Evolutionary conservation across 2,797 vertebrate genomes (phyloP), one percentile per base, ranked within the genome.

Genomic region (Limosa lapponica): DNA sequence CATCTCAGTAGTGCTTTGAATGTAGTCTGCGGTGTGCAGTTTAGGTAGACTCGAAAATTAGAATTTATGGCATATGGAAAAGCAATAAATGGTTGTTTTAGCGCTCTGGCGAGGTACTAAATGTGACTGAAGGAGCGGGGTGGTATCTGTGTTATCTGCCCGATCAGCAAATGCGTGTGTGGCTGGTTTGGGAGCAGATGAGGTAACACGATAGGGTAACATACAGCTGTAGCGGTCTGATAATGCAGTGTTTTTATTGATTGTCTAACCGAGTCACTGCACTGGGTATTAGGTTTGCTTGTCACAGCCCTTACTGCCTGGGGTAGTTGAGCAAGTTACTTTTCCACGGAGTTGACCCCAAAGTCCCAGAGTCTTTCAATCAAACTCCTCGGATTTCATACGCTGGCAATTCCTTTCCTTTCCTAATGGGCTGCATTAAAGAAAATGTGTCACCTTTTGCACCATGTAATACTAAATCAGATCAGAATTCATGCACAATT

Each of bases 401-500:
- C 78, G 64, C 61, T 85, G 89, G 89, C 88, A 89, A 83, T 97
- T 95, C 84, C 92, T 95, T 97, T 95, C 93, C 72, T 95, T 96
- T 97, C 97, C 90, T 96, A 97, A 96, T 96, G 94, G 96, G 34
- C 55, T 96, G 44, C 97, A 97, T 98, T 98, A 98, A 95, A 97
- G 96, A 97, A 97, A 98, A 97, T 91, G 91, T 97, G 97, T 98
- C 98, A 98, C 97, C 97, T 98, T 97, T 98, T 98, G 97, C 96
- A 97, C 97, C 94, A 92, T 96, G 95, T 98, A 98, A 98, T 97
- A 95, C 95, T 95, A 98, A 98, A 98, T 98, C 98, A 98, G 97
- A 98, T 98, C 97, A 97, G 97, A 97, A 98, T 98, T 97, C 98
- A 98, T 97, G 97, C 97, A 98, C 97, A 98, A 93, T 98, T 98